These are phyloP conservation scores for Aspiorhynchus laticeps DNA, from an alignment of 2,113 vertebrate genomes.

Conservation along the genomic window DNA sequence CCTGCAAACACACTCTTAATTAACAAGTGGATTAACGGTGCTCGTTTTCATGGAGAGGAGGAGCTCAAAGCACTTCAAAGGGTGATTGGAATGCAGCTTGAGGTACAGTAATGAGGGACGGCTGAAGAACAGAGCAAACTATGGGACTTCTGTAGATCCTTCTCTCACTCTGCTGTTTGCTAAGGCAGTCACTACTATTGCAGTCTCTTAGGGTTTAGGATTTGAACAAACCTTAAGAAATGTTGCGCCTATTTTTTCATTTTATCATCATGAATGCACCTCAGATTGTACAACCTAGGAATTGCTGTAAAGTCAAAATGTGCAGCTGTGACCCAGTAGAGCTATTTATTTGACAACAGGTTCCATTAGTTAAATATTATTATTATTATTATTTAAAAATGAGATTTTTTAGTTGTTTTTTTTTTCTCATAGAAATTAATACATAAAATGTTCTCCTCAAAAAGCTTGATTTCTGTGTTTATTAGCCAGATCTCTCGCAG, in stretches of 20 bases:
- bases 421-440: too few species aligned
- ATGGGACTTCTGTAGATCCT: constrained; percentile 15
- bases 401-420: too few species aligned
- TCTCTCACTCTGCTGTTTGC: constrained; percentile 23
- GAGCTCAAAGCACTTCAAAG: constrained; percentile 83
- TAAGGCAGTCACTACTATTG: not conserved
- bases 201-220: not conserved
- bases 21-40: constrained; percentile 83
- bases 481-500: not conserved
- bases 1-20: constrained; percentile 76
- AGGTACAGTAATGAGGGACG: constrained; percentile 78
- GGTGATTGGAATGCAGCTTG: constrained; percentile 71
- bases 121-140: constrained; percentile 57
- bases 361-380: too few species aligned
- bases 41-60: constrained; percentile 77
- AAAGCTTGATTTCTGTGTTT: not conserved
- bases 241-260: not conserved
- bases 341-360: too few species aligned
- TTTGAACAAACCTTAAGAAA: not conserved
- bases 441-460: not conserved
- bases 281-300: too few species aligned
- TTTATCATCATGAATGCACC: not conserved
- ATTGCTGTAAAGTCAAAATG: not conserved
- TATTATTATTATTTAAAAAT: not conserved
- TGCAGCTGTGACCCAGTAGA: too few species aligned